Conservation (phyloP, 2,113 vertebrate species). For the Chiloscyllium plagiosum region DNA sequence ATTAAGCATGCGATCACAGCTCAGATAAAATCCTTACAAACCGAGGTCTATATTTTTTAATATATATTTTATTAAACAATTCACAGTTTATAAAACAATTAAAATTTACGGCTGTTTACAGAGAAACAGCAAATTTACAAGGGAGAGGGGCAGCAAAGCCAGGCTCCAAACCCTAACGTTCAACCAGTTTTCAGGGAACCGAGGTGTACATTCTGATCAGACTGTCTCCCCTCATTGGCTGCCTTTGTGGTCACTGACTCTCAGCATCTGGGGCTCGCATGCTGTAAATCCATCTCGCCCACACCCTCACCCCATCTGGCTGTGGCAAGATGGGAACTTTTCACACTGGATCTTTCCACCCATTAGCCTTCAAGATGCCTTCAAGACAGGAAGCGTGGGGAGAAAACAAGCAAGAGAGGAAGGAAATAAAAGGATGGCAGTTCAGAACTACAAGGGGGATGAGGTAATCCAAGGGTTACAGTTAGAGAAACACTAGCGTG, state of each 20-base stretch:
- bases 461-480: conserved; percentile 32
- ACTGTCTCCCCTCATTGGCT: too few relatives aligned
- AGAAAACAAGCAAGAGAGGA: neutral
- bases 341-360: neutral
- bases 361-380: neutral
- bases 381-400: neutral
- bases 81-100: too few relatives aligned
- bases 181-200: neutral
- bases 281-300: too few relatives aligned
- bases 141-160: too few relatives aligned
- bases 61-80: too few relatives aligned
- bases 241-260: neutral
- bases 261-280: too few relatives aligned
- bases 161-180: too few relatives aligned
- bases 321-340: neutral
- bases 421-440: neutral
- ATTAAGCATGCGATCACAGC: neutral
- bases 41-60: neutral
- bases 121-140: too few relatives aligned
- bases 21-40: too few relatives aligned
- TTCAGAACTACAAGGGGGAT: neutral
- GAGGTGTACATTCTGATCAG: neutral
- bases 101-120: too few relatives aligned
- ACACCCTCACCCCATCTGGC: too few relatives aligned
- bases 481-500: conserved; percentile 8